Base-by-base conservation (phyloP, 2,888 invertebrate genomes). In the Megastigmus dorsalis region DNA sequence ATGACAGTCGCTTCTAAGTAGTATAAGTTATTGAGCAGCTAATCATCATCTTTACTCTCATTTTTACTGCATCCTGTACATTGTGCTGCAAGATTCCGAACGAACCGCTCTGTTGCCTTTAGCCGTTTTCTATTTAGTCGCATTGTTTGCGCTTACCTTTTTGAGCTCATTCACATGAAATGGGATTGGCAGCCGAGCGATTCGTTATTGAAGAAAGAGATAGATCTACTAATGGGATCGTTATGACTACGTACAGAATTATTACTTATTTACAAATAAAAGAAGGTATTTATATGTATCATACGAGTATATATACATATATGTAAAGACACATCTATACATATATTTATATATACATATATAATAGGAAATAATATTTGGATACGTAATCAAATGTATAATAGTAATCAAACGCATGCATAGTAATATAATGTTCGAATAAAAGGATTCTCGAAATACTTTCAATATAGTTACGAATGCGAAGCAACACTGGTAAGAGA, bases 401-500 rank as follows among this genome's bases (percentile, higher is more conserved):
- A n/a, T n/a, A 50, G 23, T 59, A 79, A 68, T 78, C 75, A 78
- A 84, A 82, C 70, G 79, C 84, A 84, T 84, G 84, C 84, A 82
- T 62, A 77, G 69, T 69, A 59, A 23, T 54, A 50, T 50, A 41
- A 65, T 55, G 10, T 48, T 36, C 3, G 23, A 55, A 50, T 69
- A 63, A 48, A n/a, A 68, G 33, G 79, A 79, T 78, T 78, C 78
- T 81, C 80, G 80, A 79, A 69, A 80, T 82, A 82, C 77, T 80
- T 79, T 77, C 69, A 80, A 63, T 33, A 28, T 59, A 66, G 54
- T 77, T 83, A 84, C 84, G 81, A 73, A 86, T 86, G 86, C 85
- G 84, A 86, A 84, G 86, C 85, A 85, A 86, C 84, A 84, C 81
- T 85, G 80, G 83, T 81, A 82, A 79, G 81, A 82, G 75, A 76